These are phyloP conservation scores for Grammomys dolichurus DNA, from an alignment of 2,113 vertebrate species.

Conservation along the genomic window DNA sequence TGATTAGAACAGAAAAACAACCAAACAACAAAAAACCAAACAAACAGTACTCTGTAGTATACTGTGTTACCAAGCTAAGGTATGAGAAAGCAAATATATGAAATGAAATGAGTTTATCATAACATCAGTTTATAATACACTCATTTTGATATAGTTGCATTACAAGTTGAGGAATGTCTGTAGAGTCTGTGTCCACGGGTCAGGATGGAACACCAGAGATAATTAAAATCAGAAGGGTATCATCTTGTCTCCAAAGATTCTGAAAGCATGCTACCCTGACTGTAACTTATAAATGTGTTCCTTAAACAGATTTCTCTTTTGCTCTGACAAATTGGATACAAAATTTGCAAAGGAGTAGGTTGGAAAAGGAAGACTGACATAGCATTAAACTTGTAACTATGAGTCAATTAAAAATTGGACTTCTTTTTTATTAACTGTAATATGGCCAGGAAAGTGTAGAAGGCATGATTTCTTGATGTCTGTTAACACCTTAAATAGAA, in stretches of 20 bases:
- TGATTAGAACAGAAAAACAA: background rate
- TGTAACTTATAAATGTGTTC: background rate
- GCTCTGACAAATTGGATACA: background rate
- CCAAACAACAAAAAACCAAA: background rate
- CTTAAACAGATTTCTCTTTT: slow-evolving; percentile 17
- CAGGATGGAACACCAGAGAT: background rate
- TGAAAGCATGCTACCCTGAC: background rate
- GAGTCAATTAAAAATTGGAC: background rate
- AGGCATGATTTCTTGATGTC: slow-evolving; percentile 13
- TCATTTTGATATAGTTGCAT: background rate
- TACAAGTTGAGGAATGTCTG: background rate
- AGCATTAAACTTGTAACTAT: background rate
- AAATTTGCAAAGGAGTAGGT: background rate
- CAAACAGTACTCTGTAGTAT: too few relatives aligned
- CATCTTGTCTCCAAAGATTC: background rate
- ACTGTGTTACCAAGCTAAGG: background rate
- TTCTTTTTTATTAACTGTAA: background rate
- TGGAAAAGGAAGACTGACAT: background rate
- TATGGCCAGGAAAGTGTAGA: background rate
- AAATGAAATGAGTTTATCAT: background rate
- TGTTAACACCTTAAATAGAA: slow-evolving; percentile 8
- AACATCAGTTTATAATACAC: background rate
- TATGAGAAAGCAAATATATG: background rate
- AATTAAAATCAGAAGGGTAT: background rate
- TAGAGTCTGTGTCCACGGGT: background rate